Evolutionary conservation across 2,797 vertebrate genomes (phyloP).

Genomic region (Lagodon rhomboides): DNA sequence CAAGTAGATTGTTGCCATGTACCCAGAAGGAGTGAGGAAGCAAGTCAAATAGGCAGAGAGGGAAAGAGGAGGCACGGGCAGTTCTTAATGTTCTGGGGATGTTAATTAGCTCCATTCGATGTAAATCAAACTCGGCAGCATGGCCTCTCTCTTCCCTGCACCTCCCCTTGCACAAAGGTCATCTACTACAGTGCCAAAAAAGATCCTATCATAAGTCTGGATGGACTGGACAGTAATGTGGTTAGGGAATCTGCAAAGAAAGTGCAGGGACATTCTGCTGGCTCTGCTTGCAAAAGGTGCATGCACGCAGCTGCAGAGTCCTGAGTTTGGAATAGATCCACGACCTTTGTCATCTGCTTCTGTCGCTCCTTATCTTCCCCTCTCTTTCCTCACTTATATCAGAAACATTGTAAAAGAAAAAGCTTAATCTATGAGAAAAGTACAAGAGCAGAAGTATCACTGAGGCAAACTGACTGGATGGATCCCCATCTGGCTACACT

Average conservation of each 20-base stretch:
- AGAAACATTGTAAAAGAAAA: background rate
- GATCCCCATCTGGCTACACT: background rate
- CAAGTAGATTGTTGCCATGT: constrained; percentile 33
- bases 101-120: constrained; percentile 69
- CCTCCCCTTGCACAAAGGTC: constrained; percentile 59
- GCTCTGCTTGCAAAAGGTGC: constrained; percentile 15
- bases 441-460: background rate
- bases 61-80: constrained; percentile 42
- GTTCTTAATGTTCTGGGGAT: constrained; percentile 64
- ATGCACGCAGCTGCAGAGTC: constrained; percentile 27
- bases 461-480: background rate
- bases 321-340: constrained; percentile 5
- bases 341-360: constrained; percentile 13
- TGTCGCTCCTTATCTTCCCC: background rate
- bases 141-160: constrained; percentile 51
- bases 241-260: constrained; percentile 48
- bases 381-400: background rate
- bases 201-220: constrained; percentile 60
- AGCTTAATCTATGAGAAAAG: background rate
- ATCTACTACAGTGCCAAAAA: constrained; percentile 52
- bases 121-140: constrained; percentile 71
- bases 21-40: constrained; percentile 28
- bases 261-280: constrained; percentile 5
- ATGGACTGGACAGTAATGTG: constrained; percentile 49
- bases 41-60: constrained; percentile 41